A percentile compares a stretch with the other conserved stretches of the same genome.
Conservation (phyloP, 2,888 invertebrate genomes). For the Nebria brevicollis region DNA sequence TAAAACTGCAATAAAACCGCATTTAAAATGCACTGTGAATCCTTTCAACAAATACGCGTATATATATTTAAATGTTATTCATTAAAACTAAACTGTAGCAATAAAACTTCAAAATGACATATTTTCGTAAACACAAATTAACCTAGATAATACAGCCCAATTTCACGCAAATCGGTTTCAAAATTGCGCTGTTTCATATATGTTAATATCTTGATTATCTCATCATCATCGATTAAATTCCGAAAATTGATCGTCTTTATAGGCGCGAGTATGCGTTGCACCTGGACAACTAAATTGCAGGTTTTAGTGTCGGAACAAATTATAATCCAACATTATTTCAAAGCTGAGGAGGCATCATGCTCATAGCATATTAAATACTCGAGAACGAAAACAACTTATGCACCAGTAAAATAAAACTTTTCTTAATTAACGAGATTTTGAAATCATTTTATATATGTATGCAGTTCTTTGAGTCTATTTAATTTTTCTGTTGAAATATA, state of each 20-base stretch:
- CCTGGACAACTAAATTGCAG: conserved; percentile 41
- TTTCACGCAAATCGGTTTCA: too few species aligned
- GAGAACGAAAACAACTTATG: too few species aligned
- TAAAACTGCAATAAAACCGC: neutral
- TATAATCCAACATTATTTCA: conserved; percentile 39
- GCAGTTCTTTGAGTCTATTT: too few species aligned
- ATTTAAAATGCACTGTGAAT: neutral
- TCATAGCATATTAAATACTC: conserved; percentile 28
- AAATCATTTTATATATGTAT: neutral
- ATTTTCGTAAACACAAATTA: too few species aligned
- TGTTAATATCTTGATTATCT: neutral
- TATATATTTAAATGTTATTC: neutral
- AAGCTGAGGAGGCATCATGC: conserved; percentile 17
- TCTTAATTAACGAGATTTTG: neutral
- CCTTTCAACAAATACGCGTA: neutral
- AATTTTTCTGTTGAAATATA: too few species aligned
- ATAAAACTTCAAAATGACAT: too few species aligned
- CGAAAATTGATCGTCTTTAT: neutral
- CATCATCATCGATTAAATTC: neutral
- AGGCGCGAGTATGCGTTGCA: conserved; percentile 22
- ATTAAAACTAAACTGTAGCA: neutral
- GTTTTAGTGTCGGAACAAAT: conserved; percentile 41
- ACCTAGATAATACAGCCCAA: too few species aligned
- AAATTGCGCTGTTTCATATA: neutral
- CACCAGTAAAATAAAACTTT: neutral